Base-by-base conservation (phyloP, 2,113 vertebrate species). In the Phycodurus eques region DNA sequence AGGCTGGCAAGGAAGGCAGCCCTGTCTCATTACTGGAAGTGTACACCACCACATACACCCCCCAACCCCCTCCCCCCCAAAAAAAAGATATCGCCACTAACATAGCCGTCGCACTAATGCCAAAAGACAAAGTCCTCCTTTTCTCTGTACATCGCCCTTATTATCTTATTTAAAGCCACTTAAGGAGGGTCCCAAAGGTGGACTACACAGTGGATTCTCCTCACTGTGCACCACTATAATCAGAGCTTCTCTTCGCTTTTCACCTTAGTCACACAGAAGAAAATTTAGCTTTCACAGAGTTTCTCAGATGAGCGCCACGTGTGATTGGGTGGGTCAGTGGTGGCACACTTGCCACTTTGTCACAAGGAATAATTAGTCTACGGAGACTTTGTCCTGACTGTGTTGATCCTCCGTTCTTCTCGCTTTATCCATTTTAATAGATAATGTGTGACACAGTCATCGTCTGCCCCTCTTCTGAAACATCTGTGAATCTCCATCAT, bases 161-260 rank as follows among this genome's bases (percentile, higher is more conserved):
- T 94, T 94, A 94, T 94, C 94, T 94, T 93, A 93, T 94, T 94
- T 94, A 94, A 93, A 92, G 93, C 93, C 95, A 94, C 93, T 93
- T 92, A 92, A 90, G 90, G 88, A 92, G 87, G 90, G 92, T 93
- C 91, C 93, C 90, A 90, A 91, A 93, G 91, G 93, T 91, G 90
- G 80, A 77, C 81, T 83, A 89, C 87, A 77, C 77, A 62, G 68
- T 83, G 84, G 72, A 87, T 91, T 86, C 80, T 87, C 83, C 84
- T 74, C 77, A 77, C 85, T 83, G 76, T 87, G 82, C 71, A 81
- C 83, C 76, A 57, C 87, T 82, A 88, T 92, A 86, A 91, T 91
- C 89, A 88, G 72, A 84, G 74, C 81, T 80, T 79, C 88, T 89
- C 84, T 84, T 90, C 75, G 88, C 87, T 81, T 88, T 88, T 84